Conservation (phyloP, 2,113 vertebrate genomes). For the Himantopus leucocephalus region DNA sequence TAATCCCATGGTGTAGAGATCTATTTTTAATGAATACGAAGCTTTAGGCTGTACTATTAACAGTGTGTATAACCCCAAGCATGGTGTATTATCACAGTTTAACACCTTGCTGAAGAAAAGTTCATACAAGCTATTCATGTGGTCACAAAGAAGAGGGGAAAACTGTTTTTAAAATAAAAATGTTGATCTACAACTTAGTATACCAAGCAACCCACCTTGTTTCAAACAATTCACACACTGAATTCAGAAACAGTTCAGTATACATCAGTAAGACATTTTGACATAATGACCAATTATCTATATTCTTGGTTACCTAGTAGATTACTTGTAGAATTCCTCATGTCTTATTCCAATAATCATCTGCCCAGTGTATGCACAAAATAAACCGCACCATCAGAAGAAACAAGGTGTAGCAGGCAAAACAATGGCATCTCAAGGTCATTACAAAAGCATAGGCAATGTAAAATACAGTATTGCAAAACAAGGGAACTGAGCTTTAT, state of each 20-base stretch:
- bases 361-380: not conserved
- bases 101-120: not conserved
- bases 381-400: not conserved
- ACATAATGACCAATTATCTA: not conserved
- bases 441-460: not conserved
- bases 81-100: not conserved
- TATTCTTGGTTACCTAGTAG: not conserved
- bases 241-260: not conserved
- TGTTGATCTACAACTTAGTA: not conserved
- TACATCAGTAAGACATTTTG: not conserved
- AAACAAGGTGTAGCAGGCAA: not conserved
- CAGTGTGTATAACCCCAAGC: not conserved
- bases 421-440: not conserved
- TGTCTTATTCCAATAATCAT: not conserved
- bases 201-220: not conserved
- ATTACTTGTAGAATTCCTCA: not conserved
- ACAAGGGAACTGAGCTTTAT: not conserved
- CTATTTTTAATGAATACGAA: not conserved
- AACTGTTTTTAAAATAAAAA: not conserved
- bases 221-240: not conserved
- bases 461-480: not conserved
- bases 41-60: not conserved
- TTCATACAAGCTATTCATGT: not conserved
- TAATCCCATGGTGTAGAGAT: not conserved
- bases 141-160: not conserved